Evolutionary conservation across 2,888 invertebrate species (phyloP).

Genomic region (Caenorhabditis sp.): DNA sequence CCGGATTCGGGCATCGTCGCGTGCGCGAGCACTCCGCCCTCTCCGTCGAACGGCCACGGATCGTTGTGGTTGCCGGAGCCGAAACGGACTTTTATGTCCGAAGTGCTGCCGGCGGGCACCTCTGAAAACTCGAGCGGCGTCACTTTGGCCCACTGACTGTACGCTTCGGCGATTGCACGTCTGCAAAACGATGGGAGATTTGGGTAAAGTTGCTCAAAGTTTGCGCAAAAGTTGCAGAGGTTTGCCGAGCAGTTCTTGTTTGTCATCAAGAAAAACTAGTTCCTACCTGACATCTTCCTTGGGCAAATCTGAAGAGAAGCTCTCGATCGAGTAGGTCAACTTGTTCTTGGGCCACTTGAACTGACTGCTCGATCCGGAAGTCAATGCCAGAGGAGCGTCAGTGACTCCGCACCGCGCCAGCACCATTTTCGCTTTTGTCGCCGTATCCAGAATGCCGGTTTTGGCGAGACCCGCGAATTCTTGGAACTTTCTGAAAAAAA

Average conservation of each 20-base stretch:
- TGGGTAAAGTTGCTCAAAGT: too few species aligned
- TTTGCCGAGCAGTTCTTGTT: neutral
- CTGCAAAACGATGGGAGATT: conserved; percentile 52
- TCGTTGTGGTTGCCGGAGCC: conserved; percentile 75
- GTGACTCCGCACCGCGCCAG: conserved; percentile 75
- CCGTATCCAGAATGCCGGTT: conserved; percentile 74
- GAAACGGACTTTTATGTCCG: conserved; percentile 74
- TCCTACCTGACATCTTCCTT: conserved; percentile 70
- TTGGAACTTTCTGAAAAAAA: conserved; percentile 74
- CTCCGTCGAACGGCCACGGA: conserved; percentile 78
- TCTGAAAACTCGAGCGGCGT: conserved; percentile 73
- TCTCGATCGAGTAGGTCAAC: conserved; percentile 76
- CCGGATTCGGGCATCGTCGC: conserved; percentile 78
- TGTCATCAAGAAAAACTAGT: conserved; percentile 3
- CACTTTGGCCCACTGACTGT: conserved; percentile 72
- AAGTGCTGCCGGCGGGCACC: conserved; percentile 64
- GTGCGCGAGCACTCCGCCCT: conserved; percentile 78
- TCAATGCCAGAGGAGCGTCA: conserved; percentile 70
- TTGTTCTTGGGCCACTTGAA: conserved; percentile 76
- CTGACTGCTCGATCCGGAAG: conserved; percentile 42
- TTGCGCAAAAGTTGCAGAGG: neutral
- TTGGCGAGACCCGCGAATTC: conserved; percentile 75
- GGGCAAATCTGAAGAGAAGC: conserved; percentile 74
- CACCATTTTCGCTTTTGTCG: conserved; percentile 77
- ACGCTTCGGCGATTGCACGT: conserved; percentile 75